phyloP scores from a whole-genome alignment of 2,797 vertebrate genomes.

The Gila robusta region DNA sequence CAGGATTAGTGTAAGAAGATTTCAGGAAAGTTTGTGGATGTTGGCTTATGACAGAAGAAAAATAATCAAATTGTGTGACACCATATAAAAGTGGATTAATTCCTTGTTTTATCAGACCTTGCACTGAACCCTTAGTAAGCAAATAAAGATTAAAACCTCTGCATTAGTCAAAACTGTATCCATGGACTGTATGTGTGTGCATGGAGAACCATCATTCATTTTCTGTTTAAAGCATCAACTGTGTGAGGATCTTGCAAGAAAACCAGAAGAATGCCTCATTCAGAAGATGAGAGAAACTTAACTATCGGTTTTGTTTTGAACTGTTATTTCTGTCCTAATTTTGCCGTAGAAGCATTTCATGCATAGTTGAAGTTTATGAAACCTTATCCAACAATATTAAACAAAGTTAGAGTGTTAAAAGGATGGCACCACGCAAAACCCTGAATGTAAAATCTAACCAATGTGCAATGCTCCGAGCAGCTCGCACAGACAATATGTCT shows the following conservation, averaged over 20 bases:
- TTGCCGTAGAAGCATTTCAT: conserved; percentile 44
- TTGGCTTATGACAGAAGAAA: conserved; percentile 42
- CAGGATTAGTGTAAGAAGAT: conserved; percentile 53
- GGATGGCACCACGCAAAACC: conserved; percentile 46
- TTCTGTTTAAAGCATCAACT: conserved; percentile 29
- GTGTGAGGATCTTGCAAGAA: conserved; percentile 23
- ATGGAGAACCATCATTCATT: conserved; percentile 26
- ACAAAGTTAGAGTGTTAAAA: conserved; percentile 58
- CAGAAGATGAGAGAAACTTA: conserved; percentile 34
- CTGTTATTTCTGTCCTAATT: conserved; percentile 54
- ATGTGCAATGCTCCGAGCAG: conserved; percentile 27
- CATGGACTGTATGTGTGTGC: conserved; percentile 2
- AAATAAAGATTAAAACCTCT: conserved; percentile 22
- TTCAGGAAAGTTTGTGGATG: conserved; percentile 49
- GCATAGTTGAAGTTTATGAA: conserved; percentile 52
- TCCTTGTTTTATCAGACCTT: conserved; percentile 51
- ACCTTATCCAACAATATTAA: conserved; percentile 59
- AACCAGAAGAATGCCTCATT: conserved; percentile 16
- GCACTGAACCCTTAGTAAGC: conserved; percentile 41
- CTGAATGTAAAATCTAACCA: conserved; percentile 41
- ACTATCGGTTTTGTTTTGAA: conserved; percentile 44
- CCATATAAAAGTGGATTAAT: conserved; percentile 42
- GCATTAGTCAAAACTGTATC: conserved; percentile 39
- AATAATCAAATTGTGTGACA: conserved; percentile 50
- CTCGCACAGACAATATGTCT: conserved; percentile 1